Base-by-base conservation (phyloP, 2,797 vertebrate genomes). In the Podarcis lilfordi region DNA sequence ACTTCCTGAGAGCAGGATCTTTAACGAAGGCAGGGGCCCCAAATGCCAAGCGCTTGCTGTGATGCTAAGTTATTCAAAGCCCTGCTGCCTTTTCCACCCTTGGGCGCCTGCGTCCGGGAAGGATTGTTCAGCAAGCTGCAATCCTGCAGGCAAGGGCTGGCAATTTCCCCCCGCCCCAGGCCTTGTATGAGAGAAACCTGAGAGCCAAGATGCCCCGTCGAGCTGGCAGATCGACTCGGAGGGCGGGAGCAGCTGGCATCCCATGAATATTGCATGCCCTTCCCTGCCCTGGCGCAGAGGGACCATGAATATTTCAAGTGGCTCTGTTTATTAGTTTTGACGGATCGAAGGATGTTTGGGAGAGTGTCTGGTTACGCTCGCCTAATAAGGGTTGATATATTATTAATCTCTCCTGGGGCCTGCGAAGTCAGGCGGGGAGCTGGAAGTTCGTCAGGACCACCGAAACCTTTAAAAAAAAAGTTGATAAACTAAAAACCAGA, bases 261-360 rank as follows among this genome's bases (percentile, higher is more conserved):
- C 87, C 86, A 40, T 95, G 82, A 92, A 92, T 91, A 87, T 92
- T 94, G 85, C 71, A 40, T 68, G 81, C 0, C 25, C 50, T 89
- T 82, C 76, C 81, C 1, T 2, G 86, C 45, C 78, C 9, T 17
- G 23, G 91, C 0, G 1, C 0, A 8, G 86, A 74, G 72, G 80
- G 59, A 55, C 59, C 78, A 78, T 94, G 80, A 83, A 92, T 91
- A 88, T 93, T 94, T 91, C 94, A 92, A 72, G 32, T 0, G 0
- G 1, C 72, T 88, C 85, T 89, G 84, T 89, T 88, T 87, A 86
- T 87, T 85, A 69, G 35, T n/a, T 2, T 82, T 74, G 0, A 40
- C 43, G 76, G 79, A 86, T 84, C 25, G 45, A 82, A 90, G 85
- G 71, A 77, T 68, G 66, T 66, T 75, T 82, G 27, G 82, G 72